phyloP scores from a whole-genome alignment of 2,113 vertebrate species.

The Meleagris gallopavo region DNA sequence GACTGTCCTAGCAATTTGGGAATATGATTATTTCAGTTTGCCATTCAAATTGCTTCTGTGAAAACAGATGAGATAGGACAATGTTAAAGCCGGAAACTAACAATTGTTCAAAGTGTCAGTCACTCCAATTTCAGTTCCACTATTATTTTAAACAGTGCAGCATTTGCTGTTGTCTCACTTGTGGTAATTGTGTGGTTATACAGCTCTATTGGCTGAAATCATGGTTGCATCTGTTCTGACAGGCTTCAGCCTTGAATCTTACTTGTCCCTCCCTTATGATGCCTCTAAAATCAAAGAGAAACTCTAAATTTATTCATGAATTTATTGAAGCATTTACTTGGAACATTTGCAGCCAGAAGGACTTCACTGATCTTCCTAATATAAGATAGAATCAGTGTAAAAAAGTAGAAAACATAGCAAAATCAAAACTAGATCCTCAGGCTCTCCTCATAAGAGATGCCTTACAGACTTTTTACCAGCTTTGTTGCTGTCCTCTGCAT shows the following conservation, averaged over 20 bases:
- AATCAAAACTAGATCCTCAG: too few relatives aligned
- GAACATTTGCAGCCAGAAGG: too few relatives aligned
- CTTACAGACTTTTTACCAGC: too few relatives aligned
- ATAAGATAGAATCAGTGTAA: too few relatives aligned
- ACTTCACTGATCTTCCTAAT: too few relatives aligned
- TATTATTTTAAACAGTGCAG: accelerated
- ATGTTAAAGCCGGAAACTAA: not conserved
- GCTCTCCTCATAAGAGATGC: too few relatives aligned
- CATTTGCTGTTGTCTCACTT: not conserved
- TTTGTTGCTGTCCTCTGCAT: too few relatives aligned
- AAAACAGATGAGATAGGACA: not conserved
- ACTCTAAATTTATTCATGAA: too few relatives aligned
- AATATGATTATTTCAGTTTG: not conserved
- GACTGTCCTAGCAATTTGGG: not conserved
- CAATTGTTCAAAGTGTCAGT: not conserved
- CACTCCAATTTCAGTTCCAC: not conserved
- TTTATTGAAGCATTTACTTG: too few relatives aligned
- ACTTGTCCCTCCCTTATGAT: too few relatives aligned
- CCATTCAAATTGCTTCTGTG: not conserved
- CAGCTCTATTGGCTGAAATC: not conserved
- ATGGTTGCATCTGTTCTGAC: not conserved
- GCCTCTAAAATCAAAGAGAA: too few relatives aligned
- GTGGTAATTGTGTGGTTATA: not conserved
- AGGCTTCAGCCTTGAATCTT: not conserved
- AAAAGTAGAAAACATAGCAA: too few relatives aligned